Evolutionary conservation across 2,113 vertebrate genomes (phyloP), one percentile per base, ranked within the genome.

Genomic region (Actinemys pallida): DNA sequence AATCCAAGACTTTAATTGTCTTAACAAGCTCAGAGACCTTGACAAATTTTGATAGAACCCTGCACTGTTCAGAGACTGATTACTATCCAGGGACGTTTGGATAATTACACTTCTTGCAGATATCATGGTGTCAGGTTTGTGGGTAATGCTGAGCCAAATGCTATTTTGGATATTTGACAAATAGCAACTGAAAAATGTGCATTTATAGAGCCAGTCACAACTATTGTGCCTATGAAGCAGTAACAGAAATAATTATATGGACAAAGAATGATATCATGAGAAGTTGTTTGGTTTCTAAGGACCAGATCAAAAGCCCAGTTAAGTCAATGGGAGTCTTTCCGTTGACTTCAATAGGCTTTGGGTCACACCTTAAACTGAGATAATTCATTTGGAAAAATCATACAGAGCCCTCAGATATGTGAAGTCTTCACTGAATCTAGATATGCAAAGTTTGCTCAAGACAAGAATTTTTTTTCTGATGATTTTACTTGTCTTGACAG

Each of bases 41-140:
- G 91, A 84, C 88, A 96, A 50, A 93, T 91, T 57, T 9, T 45
- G 31, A 86, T 12, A 52, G 50, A 95, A 47, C 76, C 75, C 93
- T n/a, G 88, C 76, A 95, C 57, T 95, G 92, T 91, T 93, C 54
- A 59, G 2, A 81, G 79, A 22, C 79, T 52, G 5, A 1, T 42
- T 86, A 92, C 91, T 92, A 86, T 85, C 88, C 88, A 81, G 93
- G 90, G 93, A 88, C 69, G 47, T 90, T 95, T 82, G 83, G n/a
- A 80, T 90, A 95, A 87, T 84, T 87, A 65, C 80, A 50, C 83
- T 78, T 90, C 82, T 89, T 75, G 88, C 96, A 97, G 97, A 94
- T 96, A 91, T 95, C 93, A 93, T 95, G 91, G 96, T 96, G 88
- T 95, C 96, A 96, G 88, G 94, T 65, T 12, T 93, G 90, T 84